Evolutionary conservation across 2,113 vertebrate genomes (phyloP).

Genomic region (Lagopus muta): DNA sequence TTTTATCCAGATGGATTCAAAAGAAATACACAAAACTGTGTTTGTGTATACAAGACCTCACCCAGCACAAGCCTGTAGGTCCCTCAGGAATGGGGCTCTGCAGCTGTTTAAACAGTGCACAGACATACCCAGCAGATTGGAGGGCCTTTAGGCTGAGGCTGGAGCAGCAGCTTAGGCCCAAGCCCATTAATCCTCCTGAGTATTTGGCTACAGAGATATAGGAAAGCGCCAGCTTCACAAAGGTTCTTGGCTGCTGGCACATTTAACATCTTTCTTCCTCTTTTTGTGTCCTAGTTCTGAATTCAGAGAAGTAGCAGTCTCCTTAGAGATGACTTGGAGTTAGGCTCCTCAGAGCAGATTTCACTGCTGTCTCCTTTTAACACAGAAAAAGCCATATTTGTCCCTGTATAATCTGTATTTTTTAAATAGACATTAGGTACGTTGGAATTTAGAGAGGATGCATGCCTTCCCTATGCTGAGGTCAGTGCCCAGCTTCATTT

Average conservation of each 20-base stretch:
- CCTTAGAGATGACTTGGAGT: neutral
- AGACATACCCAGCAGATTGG: neutral
- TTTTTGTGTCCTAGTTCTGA: neutral
- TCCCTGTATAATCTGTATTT: neutral
- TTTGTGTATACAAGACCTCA: neutral
- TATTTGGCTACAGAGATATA: neutral
- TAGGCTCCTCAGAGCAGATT: neutral
- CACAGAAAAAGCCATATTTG: neutral
- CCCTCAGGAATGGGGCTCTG: neutral
- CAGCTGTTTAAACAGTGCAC: neutral
- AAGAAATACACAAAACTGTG: neutral
- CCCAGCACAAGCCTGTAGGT: neutral
- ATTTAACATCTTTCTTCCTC: neutral
- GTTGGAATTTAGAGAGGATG: neutral
- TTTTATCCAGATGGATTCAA: neutral
- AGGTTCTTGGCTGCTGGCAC: neutral
- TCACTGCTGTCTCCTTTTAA: neutral
- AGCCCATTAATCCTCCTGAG: neutral
- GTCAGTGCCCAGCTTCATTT: neutral
- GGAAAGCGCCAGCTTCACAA: neutral
- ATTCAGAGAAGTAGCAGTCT: neutral
- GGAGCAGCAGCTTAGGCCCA: neutral
- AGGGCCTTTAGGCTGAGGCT: neutral
- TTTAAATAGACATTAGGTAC: neutral
- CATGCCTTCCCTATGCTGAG: neutral